phyloP scores from a whole-genome alignment of 2,797 vertebrate species.

The Galago senegalensis region DNA sequence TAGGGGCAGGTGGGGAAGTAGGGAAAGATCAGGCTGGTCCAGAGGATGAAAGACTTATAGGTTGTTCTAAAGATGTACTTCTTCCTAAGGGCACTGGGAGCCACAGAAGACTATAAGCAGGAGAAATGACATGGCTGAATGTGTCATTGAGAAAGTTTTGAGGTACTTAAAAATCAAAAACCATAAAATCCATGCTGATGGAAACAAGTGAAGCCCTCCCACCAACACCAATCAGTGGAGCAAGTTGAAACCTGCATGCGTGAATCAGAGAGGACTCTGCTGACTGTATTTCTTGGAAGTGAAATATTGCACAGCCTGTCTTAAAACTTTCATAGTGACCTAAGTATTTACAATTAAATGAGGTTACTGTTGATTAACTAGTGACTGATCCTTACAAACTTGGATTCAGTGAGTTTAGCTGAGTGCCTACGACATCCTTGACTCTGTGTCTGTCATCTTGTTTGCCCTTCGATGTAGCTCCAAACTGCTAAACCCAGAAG shows the following conservation, averaged over 20 bases:
- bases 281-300: too few relatives aligned
- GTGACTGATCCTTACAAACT: not conserved
- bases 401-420: not conserved
- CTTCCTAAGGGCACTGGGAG: not conserved
- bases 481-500: not conserved
- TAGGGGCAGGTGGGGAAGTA: not conserved
- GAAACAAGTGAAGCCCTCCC: too few relatives aligned
- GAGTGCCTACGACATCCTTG: accelerated
- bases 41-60: not conserved
- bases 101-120: not conserved
- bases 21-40: not conserved
- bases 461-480: not conserved
- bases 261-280: too few relatives aligned
- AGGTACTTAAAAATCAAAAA: too few relatives aligned
- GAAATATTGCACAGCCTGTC: too few relatives aligned
- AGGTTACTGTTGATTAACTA: not conserved
- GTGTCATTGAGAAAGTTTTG: too few relatives aligned
- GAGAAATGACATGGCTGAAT: not conserved
- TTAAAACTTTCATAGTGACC: too few relatives aligned
- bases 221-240: too few relatives aligned
- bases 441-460: not conserved
- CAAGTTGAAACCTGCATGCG: too few relatives aligned
- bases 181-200: too few relatives aligned
- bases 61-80: not conserved
- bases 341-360: not conserved